Evolutionary conservation across 1,140 invertebrate species (phyloP).

Genomic region (Littorina saxatilis): DNA sequence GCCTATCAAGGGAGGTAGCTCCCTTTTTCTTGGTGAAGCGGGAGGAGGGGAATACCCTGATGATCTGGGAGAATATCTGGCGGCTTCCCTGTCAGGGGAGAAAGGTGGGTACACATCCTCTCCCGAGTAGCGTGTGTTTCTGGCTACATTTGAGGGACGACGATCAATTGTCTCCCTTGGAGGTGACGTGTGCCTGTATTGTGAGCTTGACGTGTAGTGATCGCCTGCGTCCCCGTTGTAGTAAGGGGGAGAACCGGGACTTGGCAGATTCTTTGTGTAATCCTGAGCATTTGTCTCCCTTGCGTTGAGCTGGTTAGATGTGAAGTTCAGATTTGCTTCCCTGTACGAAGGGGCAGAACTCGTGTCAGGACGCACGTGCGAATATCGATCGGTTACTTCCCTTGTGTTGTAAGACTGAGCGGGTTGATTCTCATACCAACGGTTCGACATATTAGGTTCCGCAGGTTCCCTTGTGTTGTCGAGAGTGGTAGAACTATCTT

Average conservation of each 20-base stretch:
- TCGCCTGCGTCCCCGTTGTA: neutral
- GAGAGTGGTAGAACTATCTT: too few species aligned
- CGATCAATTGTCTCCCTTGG: constrained; percentile 2
- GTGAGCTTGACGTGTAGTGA: neutral
- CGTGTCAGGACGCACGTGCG: too few species aligned
- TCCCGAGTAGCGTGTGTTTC: neutral
- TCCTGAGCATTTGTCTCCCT: neutral
- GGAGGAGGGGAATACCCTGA: neutral
- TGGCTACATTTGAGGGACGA: neutral
- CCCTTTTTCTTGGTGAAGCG: neutral
- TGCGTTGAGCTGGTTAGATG: neutral
- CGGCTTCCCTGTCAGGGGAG: neutral
- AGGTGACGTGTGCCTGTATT: neutral
- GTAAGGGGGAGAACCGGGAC: too few species aligned
- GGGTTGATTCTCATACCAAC: neutral
- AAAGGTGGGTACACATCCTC: neutral
- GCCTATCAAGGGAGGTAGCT: neutral
- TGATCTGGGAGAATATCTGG: neutral
- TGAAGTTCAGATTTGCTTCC: too few species aligned
- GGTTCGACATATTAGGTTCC: too few species aligned
- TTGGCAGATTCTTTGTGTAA: neutral
- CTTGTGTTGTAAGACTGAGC: too few species aligned
- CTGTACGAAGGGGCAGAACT: too few species aligned
- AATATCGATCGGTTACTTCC: too few species aligned
- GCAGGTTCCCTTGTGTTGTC: too few species aligned